Base-by-base conservation (phyloP, 2,797 vertebrate species). In the Lophotriccus pileatus region DNA sequence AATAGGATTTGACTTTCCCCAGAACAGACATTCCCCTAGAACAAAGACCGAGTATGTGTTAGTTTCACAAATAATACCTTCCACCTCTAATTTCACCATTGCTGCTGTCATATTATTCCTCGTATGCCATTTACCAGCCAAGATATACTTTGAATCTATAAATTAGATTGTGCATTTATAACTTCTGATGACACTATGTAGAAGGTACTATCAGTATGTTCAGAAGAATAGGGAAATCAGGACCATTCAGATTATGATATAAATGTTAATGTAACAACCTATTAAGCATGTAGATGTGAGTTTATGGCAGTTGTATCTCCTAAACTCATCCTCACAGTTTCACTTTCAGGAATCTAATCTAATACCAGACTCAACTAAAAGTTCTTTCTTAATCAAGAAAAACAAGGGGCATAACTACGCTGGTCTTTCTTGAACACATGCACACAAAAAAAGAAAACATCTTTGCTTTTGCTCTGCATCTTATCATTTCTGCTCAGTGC, bases 11-110 rank as follows among this genome's bases (percentile, higher is more conserved):
- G 34, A 78, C 5, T 1, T 37, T 84, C 27, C 32, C 16, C n/a
- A 50, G 37, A 78, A 47, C 41, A 95, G 92, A 64, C 16, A 18
- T 64, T 46, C 3, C 25, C 43, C 10, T 34, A 37, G 32, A 86
- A 84, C 28, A 34, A 72, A 39, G 28, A 64, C 10, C 0, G 0
- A 11, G 2, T 9, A 13, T 13, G 17, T 66, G 32, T 22, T 67
- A 72, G n/a, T 72, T 92, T 79, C 63, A 64, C 67, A 82, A 75
- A 44, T 20, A 75, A 53, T 1, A 4, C 8, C 30, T 43, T 17
- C 14, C 5, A n/a, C 20, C 78, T 89, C 62, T 78, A 9, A 6
- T 82, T 80, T 92, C 37, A 34, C 32, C 28, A 10, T 8, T 55
- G 34, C 43, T 73, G 43, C 30, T 56, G 30, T 19, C 59, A 22